Base-by-base conservation (phyloP, 2,888 invertebrate species). In the Zele albiditarsus region DNA sequence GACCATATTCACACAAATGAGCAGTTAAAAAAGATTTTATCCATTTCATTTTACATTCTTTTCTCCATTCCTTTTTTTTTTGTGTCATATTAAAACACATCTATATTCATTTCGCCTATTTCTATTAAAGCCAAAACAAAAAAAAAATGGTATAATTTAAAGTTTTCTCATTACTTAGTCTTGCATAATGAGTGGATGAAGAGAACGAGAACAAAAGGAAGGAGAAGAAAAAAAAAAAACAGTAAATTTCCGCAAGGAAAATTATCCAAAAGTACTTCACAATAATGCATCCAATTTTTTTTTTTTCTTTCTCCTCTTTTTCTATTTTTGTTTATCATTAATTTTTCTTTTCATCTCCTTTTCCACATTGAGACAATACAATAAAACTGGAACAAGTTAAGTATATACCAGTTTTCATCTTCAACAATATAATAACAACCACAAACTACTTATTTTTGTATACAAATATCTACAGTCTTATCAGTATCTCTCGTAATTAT, bases 21-120 rank as follows among this genome's bases (percentile, higher is more conserved):
- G 14, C 4, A 10, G 27, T 38, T 62, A 33, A 60, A 69, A 58
- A 38, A 58, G 23, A 68, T 28, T 57, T 57, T 58, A 42, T 25
- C 46, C 25, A 68, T 57, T 66, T 46, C 33, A 12, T 65, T 63
- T 69, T 69, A 66, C 68, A 70, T 78, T 73, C 46, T 65, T 65
- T 74, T 62, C 73, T n/a, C n/a, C n/a, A n/a, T n/a, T n/a, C n/a
- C n/a, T n/a, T 66, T n/a, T 65, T 31, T 53, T 31, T 23, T 28
- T 8, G 38, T 38, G 38, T 71, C 62, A 73, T 69, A 53, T 70
- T 46, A 68, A 68, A 71, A 74, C 53, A 42, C 16, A 62, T 74
- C 75, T 76, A 76, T 70, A 77, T 78, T 79, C 74, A 77, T 78
- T 75, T 70, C 27, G 38, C n/a, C 58, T 57, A 42, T 63, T 49